Conservation (phyloP, 1,140 invertebrate species). For the Drosophila punjabiensis region DNA sequence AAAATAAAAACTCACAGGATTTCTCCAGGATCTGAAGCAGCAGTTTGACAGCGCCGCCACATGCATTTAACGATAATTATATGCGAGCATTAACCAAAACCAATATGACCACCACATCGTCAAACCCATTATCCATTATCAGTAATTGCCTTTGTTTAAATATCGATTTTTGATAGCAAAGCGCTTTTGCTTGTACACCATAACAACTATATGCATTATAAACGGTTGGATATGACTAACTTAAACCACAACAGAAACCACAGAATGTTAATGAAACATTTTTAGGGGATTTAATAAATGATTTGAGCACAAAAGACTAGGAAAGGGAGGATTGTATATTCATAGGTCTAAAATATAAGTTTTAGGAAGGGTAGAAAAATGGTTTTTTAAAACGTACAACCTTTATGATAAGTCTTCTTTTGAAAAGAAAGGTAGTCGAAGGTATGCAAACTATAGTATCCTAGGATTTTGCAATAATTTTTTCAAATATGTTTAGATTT, state of each 20-base stretch:
- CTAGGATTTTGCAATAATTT: background rate
- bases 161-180: conserved; percentile 75
- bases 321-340: background rate
- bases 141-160: conserved; percentile 75
- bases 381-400: background rate
- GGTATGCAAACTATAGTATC: background rate
- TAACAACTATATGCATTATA: conserved; percentile 7
- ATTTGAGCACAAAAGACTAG: background rate
- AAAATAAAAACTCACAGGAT: conserved; percentile 14
- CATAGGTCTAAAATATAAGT: background rate
- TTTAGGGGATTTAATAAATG: background rate
- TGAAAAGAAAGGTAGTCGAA: background rate
- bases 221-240: background rate
- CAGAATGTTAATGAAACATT: background rate
- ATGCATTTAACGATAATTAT: conserved; percentile 71
- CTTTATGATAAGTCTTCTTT: background rate
- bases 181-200: conserved; percentile 58
- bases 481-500: background rate
- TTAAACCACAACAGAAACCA: background rate
- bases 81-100: conserved; percentile 44
- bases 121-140: conserved; percentile 56
- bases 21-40: background rate
- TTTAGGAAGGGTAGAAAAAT: background rate
- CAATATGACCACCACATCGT: conserved; percentile 15
- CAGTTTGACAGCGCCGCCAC: conserved; percentile 25